Base-by-base conservation (phyloP, 2,113 vertebrate genomes). In the Cygnus buccinator region DNA sequence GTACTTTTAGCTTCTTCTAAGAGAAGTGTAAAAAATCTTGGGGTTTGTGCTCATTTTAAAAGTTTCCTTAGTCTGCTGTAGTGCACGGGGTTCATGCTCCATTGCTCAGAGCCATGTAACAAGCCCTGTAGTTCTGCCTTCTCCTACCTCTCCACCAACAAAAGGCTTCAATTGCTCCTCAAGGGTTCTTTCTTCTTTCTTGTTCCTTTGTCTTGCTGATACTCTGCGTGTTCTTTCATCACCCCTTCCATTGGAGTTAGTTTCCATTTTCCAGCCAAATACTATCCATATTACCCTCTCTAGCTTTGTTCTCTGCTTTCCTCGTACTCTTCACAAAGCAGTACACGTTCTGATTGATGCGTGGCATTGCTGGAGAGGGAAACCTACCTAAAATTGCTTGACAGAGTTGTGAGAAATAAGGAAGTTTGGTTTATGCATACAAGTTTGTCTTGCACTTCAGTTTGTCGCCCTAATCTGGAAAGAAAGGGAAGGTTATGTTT, bases 261-360 rank as follows among this genome's bases (percentile, higher is more conserved):
- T 48, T 85, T 68, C 13, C 50, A 50, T 41, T 84, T 72, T 41
- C 41, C 37, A 72, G 73, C 61, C 74, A 26, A 20, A 22, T 31
- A 6, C 8, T 28, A 4, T 13, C 65, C 37, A 14, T 22, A 6
- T 83, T 44, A 11, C 43, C 20, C 15, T 62, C 39, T 52, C 26
- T 63, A 41, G 22, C 80, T 84, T 6, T 67, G 28, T 46, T 74
- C 46, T 35, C 31, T 22, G 35, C 74, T 73, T 35, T 57, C 33
- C 44, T 85, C 11, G 0, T 0, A 2, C 31, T 54, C 66, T 48
- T 41, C 25, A 8, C 37, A 11, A 29, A 43, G 29, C 3, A 9
- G 0, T 33, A 54, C 48, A 3, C 0, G 0, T 82, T 75, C 52
- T 21, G 15, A 20, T 35, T 22, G 71, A n/a, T 14, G 37, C 1